phyloP scores from a whole-genome alignment of 37 sponge, comb jelly and placozoan species.

The Oopsacas minuta region DNA sequence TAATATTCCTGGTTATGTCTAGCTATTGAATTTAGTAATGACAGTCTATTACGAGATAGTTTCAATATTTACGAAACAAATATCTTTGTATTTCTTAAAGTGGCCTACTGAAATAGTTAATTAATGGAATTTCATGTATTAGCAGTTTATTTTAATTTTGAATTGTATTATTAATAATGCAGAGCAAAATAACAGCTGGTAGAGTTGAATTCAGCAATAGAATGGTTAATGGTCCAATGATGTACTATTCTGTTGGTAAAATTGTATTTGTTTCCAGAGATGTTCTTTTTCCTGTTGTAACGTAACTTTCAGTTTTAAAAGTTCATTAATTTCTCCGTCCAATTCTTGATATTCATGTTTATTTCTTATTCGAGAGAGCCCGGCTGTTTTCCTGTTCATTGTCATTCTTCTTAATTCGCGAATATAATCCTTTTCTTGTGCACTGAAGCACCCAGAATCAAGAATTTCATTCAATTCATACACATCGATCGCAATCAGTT shows the following conservation, averaged over 20 bases:
- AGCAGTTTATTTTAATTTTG: too few species aligned
- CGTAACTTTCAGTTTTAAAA: neutral
- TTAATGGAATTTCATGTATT: too few species aligned
- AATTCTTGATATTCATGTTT: neutral
- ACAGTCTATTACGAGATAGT: too few species aligned
- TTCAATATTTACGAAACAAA: too few species aligned
- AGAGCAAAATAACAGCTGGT: too few species aligned
- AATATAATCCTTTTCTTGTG: neutral
- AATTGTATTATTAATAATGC: too few species aligned
- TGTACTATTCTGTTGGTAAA: neutral
- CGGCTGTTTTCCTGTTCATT: slow-evolving; percentile 15
- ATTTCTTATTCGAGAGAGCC: neutral
- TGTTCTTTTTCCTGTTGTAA: neutral
- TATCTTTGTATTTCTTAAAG: too few species aligned
- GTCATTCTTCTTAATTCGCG: neutral
- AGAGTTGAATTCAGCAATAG: too few species aligned
- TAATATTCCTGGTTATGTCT: too few species aligned
- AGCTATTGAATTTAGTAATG: too few species aligned
- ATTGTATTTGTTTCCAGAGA: neutral
- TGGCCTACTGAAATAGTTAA: too few species aligned
- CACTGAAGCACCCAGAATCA: neutral
- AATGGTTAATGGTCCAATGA: too few species aligned
- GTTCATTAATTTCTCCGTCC: neutral
- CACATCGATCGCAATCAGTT: slow-evolving; percentile 11
- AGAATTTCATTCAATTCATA: neutral